Evolutionary conservation across 2,797 vertebrate genomes (phyloP).

Genomic region (Coluber constrictor): DNA sequence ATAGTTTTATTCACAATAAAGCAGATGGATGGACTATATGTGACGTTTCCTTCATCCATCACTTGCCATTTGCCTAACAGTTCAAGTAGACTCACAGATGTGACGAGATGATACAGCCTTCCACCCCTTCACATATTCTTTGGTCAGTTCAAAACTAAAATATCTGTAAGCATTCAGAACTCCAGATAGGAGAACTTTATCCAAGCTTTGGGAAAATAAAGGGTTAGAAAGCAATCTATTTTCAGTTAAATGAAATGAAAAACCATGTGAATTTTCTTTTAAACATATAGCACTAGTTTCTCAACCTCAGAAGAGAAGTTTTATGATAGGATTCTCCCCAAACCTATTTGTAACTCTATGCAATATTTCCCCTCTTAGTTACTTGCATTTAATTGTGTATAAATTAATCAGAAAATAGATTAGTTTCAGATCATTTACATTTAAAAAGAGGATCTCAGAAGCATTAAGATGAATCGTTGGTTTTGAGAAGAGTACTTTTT

Average conservation of each 20-base stretch:
- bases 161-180: background rate
- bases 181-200: background rate
- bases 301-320: background rate
- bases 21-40: background rate
- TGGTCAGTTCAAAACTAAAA: background rate
- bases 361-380: background rate
- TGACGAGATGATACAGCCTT: background rate
- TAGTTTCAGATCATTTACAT: conserved; percentile 19
- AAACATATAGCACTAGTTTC: background rate
- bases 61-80: background rate
- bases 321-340: background rate
- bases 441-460: background rate
- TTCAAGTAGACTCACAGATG: background rate
- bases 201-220: background rate
- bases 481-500: background rate
- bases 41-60: background rate
- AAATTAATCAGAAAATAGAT: background rate
- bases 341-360: background rate
- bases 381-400: background rate
- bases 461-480: background rate
- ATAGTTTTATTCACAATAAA: background rate
- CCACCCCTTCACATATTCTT: background rate
- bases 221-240: background rate
- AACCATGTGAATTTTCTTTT: background rate
- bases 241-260: background rate